Base-by-base conservation (phyloP, 2,113 vertebrate genomes). In the Pholis gunnellus region DNA sequence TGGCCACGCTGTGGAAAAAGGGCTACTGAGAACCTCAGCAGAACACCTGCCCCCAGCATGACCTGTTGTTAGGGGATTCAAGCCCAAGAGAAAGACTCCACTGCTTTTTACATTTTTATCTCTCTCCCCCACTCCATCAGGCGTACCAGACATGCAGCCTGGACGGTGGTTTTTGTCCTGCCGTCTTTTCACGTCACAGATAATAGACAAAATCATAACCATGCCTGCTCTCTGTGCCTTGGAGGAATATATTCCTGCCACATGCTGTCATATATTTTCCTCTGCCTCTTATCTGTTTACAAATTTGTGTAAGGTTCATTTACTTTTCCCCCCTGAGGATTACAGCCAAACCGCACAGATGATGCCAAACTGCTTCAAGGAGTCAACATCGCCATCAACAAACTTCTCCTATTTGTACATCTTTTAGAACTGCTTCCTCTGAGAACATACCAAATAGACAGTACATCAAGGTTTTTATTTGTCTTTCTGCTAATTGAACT, bases 21-120 rank as follows among this genome's bases (percentile, higher is more conserved):
- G 86, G 81, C 90, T 81, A 66, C 73, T 48, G 61, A 86, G 85
- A 84, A 86, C 40, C 81, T 88, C 87, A 89, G 89, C 87, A 85
- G 81, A 89, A 88, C 87, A 89, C 88, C 88, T 88, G 88, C 81
- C 87, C 89, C 72, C 79, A 70, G 44, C 78, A 82, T 92, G 91
- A 92, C 90, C 93, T 85, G 86, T 88, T 91, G 83, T 89, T 86
- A 87, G 79, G 87, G 88, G 82, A 88, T 88, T 83, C 71, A 87
- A 56, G 83, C 88, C 83, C 82, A 4, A 22, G 79, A 85, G 83
- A 70, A 78, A 69, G 78, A 83, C 88, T 80, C 77, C 50, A 25
- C 40, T 79, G 73, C 60, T 22, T 18, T 42, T 22, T 2, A 50
- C 3, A 36, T 83, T 60, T 85, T 50, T 82, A 25, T 69, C 44